Percentiles rank a stretch among this genome's conserved stretches.
Conservation (phyloP, 2,797 vertebrate species). For the Pterois miles region DNA sequence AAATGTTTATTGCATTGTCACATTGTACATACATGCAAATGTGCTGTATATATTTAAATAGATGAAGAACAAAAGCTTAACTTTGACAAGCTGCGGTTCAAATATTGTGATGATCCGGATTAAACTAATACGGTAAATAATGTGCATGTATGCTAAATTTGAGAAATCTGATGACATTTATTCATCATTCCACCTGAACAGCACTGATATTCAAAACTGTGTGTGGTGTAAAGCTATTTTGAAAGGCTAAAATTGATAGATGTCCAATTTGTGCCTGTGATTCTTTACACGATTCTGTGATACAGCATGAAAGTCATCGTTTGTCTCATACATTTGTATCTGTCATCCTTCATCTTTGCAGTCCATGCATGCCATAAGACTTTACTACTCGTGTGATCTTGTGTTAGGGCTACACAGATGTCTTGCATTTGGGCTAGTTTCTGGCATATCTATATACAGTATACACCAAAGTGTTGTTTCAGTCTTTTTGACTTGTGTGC, state of each 20-base stretch:
- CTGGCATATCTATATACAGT: not conserved
- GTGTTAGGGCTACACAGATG: not conserved
- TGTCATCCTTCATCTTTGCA: not conserved
- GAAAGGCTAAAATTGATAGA: not conserved
- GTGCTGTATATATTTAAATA: no score
- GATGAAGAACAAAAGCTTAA: not conserved
- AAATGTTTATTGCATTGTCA: not conserved
- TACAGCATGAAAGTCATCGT: not conserved
- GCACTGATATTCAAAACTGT: not conserved
- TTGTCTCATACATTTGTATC: not conserved
- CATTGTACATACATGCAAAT: not conserved
- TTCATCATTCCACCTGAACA: not conserved
- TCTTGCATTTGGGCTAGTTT: not conserved
- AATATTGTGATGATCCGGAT: not conserved
- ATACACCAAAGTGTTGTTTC: not conserved
- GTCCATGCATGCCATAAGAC: not conserved
- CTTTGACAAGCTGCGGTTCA: not conserved
- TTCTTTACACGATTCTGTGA: not conserved
- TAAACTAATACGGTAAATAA: not conserved
- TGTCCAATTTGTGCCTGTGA: not conserved
- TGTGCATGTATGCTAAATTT: not conserved
- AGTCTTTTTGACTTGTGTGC: not conserved
- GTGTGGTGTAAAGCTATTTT: not conserved
- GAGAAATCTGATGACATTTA: not conserved
- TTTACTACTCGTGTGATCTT: not conserved